phyloP scores from a whole-genome alignment of 1,140 invertebrate genomes.

The Cardiocondyla obscurior region DNA sequence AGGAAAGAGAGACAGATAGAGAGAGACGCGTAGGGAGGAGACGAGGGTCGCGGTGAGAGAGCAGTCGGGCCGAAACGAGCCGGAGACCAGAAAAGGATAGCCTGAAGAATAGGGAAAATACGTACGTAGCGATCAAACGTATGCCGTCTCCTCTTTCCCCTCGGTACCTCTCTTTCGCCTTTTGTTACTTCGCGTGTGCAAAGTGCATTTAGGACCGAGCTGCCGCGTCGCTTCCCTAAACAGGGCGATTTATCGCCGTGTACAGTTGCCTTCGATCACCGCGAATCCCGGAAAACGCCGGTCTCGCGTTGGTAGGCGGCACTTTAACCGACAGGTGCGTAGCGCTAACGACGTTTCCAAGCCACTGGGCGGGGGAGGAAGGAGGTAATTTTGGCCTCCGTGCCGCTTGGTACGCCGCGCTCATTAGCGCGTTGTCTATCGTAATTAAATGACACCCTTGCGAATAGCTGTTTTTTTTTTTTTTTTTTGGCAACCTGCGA shows the following conservation, averaged over 20 bases:
- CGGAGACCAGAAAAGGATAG: not conserved
- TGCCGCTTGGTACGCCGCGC: slow-evolving; percentile 38
- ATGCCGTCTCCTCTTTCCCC: no score
- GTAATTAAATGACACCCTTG: slow-evolving; percentile 1
- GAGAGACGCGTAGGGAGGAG: not conserved
- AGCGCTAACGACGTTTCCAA: slow-evolving; percentile 38
- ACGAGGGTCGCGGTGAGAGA: not conserved
- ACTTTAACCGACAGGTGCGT: slow-evolving; percentile 70
- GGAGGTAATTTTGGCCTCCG: not conserved
- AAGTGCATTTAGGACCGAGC: slow-evolving; percentile 77
- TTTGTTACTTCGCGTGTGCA: slow-evolving; percentile 73
- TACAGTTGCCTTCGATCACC: slow-evolving; percentile 64
- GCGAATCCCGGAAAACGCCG: slow-evolving; percentile 64
- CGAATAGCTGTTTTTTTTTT: not conserved
- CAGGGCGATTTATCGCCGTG: slow-evolving; percentile 69
- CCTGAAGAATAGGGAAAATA: slow-evolving; percentile 26
- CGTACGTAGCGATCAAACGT: slow-evolving; percentile 37
- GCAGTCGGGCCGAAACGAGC: not conserved
- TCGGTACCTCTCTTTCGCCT: slow-evolving; percentile 47
- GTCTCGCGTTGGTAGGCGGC: slow-evolving; percentile 35
- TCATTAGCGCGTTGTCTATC: slow-evolving; percentile 19
- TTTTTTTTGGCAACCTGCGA: no score
- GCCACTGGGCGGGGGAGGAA: no score
- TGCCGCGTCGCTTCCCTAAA: slow-evolving; percentile 63
- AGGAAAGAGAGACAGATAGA: slow-evolving; percentile 48